Evolutionary conservation across 2,888 invertebrate species (phyloP), one percentile per base, ranked within the genome.

Genomic region (Parnassius glacialis): DNA sequence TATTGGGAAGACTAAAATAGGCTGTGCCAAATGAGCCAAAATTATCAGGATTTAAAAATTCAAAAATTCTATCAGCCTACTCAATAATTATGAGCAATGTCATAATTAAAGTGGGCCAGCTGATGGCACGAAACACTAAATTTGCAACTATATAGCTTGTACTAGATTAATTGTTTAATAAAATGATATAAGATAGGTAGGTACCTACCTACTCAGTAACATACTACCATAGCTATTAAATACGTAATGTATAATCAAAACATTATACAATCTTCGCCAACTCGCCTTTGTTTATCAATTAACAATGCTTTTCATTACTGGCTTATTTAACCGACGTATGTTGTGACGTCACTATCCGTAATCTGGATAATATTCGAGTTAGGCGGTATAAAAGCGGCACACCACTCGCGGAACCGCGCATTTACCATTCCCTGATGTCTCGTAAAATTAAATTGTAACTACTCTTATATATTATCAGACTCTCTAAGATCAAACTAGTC

Each of bases 401-500:
- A 60, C 71, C 70, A 74, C 78, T 41, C n/a, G 81, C 79, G 79
- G 82, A 81, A 79, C 81, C 81, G 82, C 80, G 81, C 79, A 79
- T 82, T 81, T 79, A 80, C 81, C 81, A 79, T 78, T 79, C 75
- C 68, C 74, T 71, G 78, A 78, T 80, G 87, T 84, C 88, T 83
- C 88, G 75, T 90, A 90, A 90, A 90, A 84, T 90, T 84, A 82
- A 79, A 84, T 88, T 83, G 78, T 89, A 87, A 89, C 80, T 83
- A 80, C 82, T 78, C 66, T 67, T 69, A 76, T 73, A 78, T 81
- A 84, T 84, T 85, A 87, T 84, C 34, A 34, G 34, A 34, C 34
- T 34, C 34, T 34, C 34, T 34, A 34, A 34, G 34, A 34, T 43
- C 84, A 80, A 76, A 85, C 87, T 80, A 76, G 89, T 86, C 85